Percentiles rank a stretch among this genome's conserved stretches.
Conservation (phyloP, 2,113 vertebrate genomes). For the Peromyscus polionotus region DNA sequence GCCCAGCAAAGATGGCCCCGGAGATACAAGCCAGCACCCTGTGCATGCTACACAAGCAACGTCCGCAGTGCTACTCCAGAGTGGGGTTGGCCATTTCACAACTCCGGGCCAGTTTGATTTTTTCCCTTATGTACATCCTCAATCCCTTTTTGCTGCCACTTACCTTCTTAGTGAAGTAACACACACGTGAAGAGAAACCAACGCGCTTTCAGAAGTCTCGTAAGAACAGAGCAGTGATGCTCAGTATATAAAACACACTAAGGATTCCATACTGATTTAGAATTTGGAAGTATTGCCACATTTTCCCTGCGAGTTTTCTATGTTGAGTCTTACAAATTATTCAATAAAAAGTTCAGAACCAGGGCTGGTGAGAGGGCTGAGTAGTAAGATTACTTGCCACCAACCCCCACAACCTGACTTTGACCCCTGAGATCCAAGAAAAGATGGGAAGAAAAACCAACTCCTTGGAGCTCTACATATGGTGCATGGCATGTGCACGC, state of each 20-base stretch:
- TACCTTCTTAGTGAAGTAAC: neutral
- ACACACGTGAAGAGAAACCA: neutral
- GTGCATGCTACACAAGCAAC: no score
- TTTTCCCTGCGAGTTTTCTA: constrained; percentile 16
- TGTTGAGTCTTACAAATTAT: neutral
- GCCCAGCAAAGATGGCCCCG: neutral
- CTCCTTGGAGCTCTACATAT: no score
- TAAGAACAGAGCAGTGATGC: neutral
- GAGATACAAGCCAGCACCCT: no score
- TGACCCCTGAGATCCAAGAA: neutral
- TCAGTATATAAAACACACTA: neutral
- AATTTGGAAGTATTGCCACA: neutral
- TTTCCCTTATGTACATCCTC: neutral
- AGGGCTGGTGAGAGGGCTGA: neutral
- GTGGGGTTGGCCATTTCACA: neutral
- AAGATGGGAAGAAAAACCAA: neutral
- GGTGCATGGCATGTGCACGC: neutral
- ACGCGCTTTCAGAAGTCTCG: neutral
- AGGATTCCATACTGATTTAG: constrained; percentile 5
- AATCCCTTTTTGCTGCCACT: neutral
- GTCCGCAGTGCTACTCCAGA: neutral
- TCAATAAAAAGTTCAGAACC: neutral
- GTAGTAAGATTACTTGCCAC: neutral
- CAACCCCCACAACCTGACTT: neutral
- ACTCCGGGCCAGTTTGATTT: neutral